Evolutionary conservation across 2,888 invertebrate species (phyloP).

Genomic region (Seira musarum): DNA sequence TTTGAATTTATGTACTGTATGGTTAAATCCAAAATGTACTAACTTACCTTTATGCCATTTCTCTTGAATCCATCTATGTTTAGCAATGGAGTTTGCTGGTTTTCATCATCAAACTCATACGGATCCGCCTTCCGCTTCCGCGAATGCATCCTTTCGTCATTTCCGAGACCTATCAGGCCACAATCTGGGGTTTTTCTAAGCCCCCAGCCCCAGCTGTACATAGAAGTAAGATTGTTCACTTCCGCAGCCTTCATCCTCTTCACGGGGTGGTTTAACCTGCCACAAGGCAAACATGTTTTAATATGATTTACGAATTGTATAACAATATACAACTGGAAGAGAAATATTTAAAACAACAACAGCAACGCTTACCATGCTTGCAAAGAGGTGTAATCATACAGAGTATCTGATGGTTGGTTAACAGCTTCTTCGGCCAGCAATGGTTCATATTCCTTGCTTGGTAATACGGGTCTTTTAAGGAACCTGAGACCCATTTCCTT

Average conservation of each 20-base stretch:
- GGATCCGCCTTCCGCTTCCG: slow-evolving; percentile 75
- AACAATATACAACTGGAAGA: background rate
- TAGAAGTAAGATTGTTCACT: slow-evolving; percentile 50
- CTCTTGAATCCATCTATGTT: slow-evolving; percentile 73
- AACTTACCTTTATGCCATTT: slow-evolving; percentile 71
- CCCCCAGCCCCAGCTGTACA: slow-evolving; percentile 69
- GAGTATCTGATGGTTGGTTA: slow-evolving; percentile 80
- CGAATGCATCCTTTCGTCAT: slow-evolving; percentile 54
- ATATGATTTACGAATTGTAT: background rate
- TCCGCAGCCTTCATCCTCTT: slow-evolving; percentile 83
- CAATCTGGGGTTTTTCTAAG: slow-evolving; percentile 64
- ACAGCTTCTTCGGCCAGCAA: slow-evolving; percentile 84
- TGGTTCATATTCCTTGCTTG: slow-evolving; percentile 84
- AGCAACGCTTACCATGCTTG: slow-evolving; percentile 84
- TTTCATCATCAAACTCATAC: slow-evolving; percentile 82
- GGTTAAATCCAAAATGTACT: background rate
- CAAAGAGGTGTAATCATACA: slow-evolving; percentile 91
- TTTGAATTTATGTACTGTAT: too few relatives aligned
- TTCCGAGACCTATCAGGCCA: slow-evolving; percentile 25
- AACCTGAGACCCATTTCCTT: slow-evolving; percentile 71
- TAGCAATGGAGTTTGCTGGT: slow-evolving; percentile 72
- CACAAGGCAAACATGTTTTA: background rate
- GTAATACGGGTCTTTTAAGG: slow-evolving; percentile 84
- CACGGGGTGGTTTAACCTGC: slow-evolving; percentile 90
- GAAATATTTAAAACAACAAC: too few relatives aligned